Conservation (phyloP, 2,797 vertebrate species). For the Neomorphus geoffroyi region DNA sequence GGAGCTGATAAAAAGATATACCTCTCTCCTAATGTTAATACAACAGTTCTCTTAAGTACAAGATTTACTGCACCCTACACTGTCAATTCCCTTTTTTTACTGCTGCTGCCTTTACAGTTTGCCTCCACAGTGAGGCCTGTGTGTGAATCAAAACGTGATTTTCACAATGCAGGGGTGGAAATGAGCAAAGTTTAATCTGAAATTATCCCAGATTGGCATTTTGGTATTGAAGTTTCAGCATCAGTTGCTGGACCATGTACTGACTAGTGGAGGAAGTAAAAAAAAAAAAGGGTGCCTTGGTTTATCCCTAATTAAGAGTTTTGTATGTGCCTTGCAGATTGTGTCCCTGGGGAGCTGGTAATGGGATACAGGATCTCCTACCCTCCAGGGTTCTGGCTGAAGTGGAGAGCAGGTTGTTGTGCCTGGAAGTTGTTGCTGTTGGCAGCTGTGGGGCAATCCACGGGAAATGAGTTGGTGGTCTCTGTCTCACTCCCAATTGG, state of each 20-base stretch:
- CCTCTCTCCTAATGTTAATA: not conserved
- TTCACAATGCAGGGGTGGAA: not conserved
- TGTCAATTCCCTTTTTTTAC: not conserved
- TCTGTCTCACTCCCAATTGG: conserved; percentile 6
- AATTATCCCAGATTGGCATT: not conserved
- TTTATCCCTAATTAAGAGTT: conserved; percentile 49
- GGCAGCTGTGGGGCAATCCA: conserved; percentile 36
- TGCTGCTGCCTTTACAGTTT: conserved; percentile 42
- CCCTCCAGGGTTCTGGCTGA: not conserved
- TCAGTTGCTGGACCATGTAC: not conserved
- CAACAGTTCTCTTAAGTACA: not conserved
- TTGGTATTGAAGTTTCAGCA: not conserved
- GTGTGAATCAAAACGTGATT: not conserved
- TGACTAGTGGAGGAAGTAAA: not conserved
- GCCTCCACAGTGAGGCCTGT: conserved; percentile 31
- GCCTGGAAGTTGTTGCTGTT: conserved; percentile 32
- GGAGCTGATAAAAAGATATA: conserved; percentile 40
- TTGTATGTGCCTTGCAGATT: not conserved
- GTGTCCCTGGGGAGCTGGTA: not conserved
- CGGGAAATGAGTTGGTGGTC: conserved; percentile 28
- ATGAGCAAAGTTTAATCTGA: not conserved
- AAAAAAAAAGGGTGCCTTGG: not conserved
- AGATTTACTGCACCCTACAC: not conserved
- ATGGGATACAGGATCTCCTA: not conserved
- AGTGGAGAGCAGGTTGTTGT: not conserved